Conservation (phyloP, 2,888 invertebrate species). For the Tetramorium bicarinatum region DNA sequence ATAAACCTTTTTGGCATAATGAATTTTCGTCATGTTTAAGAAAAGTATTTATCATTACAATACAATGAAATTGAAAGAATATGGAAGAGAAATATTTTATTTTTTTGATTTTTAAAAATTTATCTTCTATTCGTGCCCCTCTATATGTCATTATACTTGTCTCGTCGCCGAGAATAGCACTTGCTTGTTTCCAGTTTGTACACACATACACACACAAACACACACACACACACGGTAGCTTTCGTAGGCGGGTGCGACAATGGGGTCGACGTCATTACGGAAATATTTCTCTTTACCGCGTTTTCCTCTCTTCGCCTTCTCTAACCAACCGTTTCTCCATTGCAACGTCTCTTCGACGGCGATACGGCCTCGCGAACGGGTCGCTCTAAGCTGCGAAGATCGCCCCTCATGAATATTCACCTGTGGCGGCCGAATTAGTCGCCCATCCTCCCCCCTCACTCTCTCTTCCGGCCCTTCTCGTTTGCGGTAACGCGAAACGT, state of each 20-base stretch:
- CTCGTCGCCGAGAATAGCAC: slow-evolving; percentile 3
- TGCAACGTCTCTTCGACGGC: slow-evolving; percentile 23
- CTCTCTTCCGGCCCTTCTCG: not conserved
- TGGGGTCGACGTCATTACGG: slow-evolving; percentile 30
- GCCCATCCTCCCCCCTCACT: too few relatives aligned
- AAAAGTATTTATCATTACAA: not conserved
- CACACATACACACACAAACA: not conserved
- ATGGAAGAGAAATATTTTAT: too few relatives aligned
- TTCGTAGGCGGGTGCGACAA: slow-evolving; percentile 13
- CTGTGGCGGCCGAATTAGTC: slow-evolving; percentile 64
- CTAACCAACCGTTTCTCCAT: slow-evolving; percentile 7
- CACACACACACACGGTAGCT: not conserved
- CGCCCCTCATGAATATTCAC: slow-evolving; percentile 81
- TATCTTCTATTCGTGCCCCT: not conserved
- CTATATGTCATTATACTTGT: not conserved
- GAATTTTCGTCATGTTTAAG: not conserved
- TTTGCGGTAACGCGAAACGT: slow-evolving; percentile 75
- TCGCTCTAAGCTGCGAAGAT: slow-evolving; percentile 76
- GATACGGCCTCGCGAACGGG: slow-evolving; percentile 65
- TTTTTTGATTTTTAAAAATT: slow-evolving; percentile 8
- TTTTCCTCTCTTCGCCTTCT: not conserved
- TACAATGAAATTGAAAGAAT: not conserved
- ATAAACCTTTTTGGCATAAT: not conserved
- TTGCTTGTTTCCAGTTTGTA: not conserved
- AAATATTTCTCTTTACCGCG: slow-evolving; percentile 35